Conservation (phyloP, 2,888 invertebrate genomes). For the Sinodicranocentrus sp. region DNA sequence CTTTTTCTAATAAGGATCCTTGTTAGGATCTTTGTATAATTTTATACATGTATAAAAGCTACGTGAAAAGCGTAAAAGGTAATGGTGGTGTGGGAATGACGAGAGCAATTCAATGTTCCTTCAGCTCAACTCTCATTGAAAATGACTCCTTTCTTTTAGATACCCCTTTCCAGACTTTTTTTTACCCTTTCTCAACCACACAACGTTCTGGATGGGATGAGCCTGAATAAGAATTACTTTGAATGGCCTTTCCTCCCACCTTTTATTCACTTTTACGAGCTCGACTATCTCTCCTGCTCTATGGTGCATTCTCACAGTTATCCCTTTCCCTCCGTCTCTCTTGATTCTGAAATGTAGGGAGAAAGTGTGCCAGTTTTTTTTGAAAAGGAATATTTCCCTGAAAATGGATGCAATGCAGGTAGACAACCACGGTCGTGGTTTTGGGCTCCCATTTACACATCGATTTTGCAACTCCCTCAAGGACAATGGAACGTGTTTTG, state of each 20-base stretch:
- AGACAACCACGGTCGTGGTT: no score
- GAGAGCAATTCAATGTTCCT: constrained; percentile 9
- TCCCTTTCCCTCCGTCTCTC: no score
- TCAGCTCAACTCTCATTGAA: constrained; percentile 33
- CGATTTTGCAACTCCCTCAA: constrained; percentile 45
- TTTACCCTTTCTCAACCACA: neutral
- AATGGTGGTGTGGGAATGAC: neutral
- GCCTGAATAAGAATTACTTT: constrained; percentile 38
- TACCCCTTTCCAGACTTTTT: constrained; percentile 19
- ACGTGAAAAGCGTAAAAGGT: neutral
- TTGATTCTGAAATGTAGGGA: no score
- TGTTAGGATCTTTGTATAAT: no score
- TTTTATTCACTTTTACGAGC: neutral
- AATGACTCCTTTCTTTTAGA: constrained; percentile 11
- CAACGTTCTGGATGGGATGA: constrained; percentile 19
- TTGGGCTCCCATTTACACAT: neutral
- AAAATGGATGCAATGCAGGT: no score
- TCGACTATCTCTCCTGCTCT: no score
- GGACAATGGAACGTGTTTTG: constrained; percentile 42
- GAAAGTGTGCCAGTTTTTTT: no score
- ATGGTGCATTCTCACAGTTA: no score
- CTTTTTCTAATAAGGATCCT: no score
- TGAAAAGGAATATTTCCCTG: no score
- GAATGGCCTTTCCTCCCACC: constrained; percentile 28
- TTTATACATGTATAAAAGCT: no score